Conservation (phyloP, 2,113 vertebrate species). For the Eclectus roratus region DNA sequence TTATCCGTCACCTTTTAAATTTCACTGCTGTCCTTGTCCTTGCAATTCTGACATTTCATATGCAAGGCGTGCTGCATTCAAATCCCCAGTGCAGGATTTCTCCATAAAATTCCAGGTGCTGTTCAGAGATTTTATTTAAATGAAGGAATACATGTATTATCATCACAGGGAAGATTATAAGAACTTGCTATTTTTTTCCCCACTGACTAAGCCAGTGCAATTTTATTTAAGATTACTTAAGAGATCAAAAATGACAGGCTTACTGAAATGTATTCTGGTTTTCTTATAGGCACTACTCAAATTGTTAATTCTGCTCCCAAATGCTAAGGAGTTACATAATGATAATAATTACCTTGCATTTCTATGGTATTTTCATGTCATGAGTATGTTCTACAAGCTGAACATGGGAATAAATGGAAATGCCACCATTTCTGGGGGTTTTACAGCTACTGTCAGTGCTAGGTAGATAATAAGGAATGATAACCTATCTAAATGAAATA, state of each 20-base stretch:
- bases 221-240: slow-evolving; percentile 49
- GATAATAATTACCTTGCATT: slow-evolving; percentile 16
- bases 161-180: slow-evolving; percentile 47
- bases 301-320: slow-evolving; percentile 20
- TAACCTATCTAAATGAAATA: slow-evolving; percentile 12
- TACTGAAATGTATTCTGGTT: slow-evolving; percentile 15
- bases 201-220: slow-evolving; percentile 40
- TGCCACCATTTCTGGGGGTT: neutral
- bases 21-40: slow-evolving; percentile 48
- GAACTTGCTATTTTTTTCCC: neutral
- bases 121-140: slow-evolving; percentile 56
- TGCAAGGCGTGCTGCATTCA: neutral
- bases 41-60: slow-evolving; percentile 4
- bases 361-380: neutral
- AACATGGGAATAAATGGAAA: neutral
- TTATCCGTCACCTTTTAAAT: slow-evolving; percentile 53
- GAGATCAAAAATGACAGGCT: slow-evolving; percentile 51
- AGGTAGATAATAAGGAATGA: neutral
- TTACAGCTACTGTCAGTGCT: neutral
- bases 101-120: slow-evolving; percentile 31
- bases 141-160: slow-evolving; percentile 15
- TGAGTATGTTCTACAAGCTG: neutral
- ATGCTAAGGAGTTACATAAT: slow-evolving; percentile 14
- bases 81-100: slow-evolving; percentile 20
- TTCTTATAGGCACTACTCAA: neutral